Base-by-base conservation (phyloP, 2,113 vertebrate species). In the Clarias gariepinus region DNA sequence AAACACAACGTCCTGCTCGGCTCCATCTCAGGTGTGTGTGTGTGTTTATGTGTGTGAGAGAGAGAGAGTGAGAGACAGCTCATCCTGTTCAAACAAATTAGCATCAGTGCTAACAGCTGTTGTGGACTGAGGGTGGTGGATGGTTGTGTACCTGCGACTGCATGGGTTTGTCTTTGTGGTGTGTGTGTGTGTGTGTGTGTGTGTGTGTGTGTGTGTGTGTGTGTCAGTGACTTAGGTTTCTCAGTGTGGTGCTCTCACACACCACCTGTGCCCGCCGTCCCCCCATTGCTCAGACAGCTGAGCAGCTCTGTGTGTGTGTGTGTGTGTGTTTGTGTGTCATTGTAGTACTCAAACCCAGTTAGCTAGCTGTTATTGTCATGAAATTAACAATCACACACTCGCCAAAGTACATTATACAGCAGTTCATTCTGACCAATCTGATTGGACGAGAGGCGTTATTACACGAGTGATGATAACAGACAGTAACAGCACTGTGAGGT, bases 1-100 rank as follows among this genome's bases (percentile, higher is more conserved):
- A 99, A 99, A 92, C 96, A 90, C 92, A 95, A 92, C 2, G 93
- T 99, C 41, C 94, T 99, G 41, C 95, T 99, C 84, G 97, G 96
- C 88, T 99, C 98, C 91, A 97, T 99, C 92, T 98, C 98, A 95
- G 98, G 98, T 82, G 55, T 87, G 58, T 77, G 58, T 85, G 58
- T 82, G n/a, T 63, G 47, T 78, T 71, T 84, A 60, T 74, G 19
- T 80, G 60, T 88, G 23, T 25, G 61, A 23, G 74, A 85, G 74
- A 58, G 53, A 30, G n/a, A 47, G 52, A 58, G 30, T 8, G 73
- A 9, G 28, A 55, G 76, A 23, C 83, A 87, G 78, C 80, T 85
- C 57, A 74, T 82, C 81, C 87, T 87, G 85, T 81, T 82, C 82
- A 89, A 90, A 90, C 89, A 90, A 87, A 90, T 90, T 90, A 89